phyloP scores from a whole-genome alignment of 2,888 invertebrate genomes.

The Scrobipalpa atriplicella region DNA sequence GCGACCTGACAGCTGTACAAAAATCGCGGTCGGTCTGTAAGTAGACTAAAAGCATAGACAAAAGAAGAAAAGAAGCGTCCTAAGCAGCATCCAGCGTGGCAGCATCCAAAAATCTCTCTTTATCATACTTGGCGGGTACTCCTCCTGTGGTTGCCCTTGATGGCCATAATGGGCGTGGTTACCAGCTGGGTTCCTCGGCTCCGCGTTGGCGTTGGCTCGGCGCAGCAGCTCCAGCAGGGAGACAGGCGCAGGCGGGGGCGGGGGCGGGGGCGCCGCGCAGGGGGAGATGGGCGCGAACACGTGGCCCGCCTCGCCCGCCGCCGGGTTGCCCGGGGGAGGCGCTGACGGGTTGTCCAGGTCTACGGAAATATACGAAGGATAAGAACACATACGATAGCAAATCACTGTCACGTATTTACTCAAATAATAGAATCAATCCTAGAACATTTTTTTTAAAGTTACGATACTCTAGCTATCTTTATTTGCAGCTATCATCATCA shows the following conservation, averaged over 20 bases:
- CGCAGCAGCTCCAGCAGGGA: conserved; percentile 88
- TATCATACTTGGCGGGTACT: conserved; percentile 12
- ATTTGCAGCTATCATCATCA: too few relatives aligned
- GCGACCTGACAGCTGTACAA: too few relatives aligned
- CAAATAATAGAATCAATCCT: background rate
- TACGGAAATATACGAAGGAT: conserved; percentile 37
- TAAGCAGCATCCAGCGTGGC: background rate
- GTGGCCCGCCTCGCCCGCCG: conserved; percentile 57
- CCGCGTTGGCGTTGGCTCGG: conserved; percentile 79
- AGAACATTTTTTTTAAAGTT: too few relatives aligned
- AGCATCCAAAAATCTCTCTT: background rate
- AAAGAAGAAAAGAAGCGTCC: background rate
- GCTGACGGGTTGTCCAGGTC: conserved; percentile 57
- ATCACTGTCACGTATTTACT: too few relatives aligned
- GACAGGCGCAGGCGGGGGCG: conserved; percentile 74
- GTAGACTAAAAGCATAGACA: background rate
- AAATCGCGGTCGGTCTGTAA: too few relatives aligned
- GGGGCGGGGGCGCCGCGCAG: conserved; percentile 66
- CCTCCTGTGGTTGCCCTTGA: background rate
- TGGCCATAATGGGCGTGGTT: conserved; percentile 14
- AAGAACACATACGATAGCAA: background rate
- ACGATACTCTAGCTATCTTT: too few relatives aligned
- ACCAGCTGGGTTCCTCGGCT: conserved; percentile 56
- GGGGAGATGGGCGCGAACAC: conserved; percentile 89
- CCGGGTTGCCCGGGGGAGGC: conserved; percentile 21